A percentile compares a stretch with the other conserved stretches of the same genome.
These are phyloP conservation scores for Copsychus sechellarum DNA, from an alignment of 2,113 vertebrate species.

Conservation along the genomic window DNA sequence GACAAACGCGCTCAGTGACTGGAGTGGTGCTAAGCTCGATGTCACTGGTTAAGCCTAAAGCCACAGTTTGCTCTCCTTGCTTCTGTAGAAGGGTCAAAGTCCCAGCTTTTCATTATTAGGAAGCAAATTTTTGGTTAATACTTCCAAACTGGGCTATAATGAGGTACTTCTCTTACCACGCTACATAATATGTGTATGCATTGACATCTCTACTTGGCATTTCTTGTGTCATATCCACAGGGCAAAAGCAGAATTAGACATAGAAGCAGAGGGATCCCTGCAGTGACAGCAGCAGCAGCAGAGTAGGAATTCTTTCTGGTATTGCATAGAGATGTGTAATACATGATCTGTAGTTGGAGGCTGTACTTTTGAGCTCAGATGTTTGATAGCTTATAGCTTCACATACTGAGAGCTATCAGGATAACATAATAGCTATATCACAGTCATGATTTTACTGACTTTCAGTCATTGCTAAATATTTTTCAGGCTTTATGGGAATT, in stretches of 20 bases:
- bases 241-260: not conserved
- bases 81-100: not conserved
- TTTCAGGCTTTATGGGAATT: not conserved
- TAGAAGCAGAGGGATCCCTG: not conserved
- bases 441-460: not conserved
- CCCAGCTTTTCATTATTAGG: not conserved
- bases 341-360: not conserved
- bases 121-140: not conserved
- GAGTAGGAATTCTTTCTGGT: not conserved
- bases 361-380: not conserved
- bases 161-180: not conserved
- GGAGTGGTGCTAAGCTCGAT: not conserved
- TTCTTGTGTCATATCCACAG: not conserved
- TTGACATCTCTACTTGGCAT: not conserved
- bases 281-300: not conserved
- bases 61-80: not conserved
- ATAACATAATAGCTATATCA: not conserved
- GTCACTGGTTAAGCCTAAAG: not conserved
- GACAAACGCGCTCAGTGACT: not conserved
- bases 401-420: not conserved
- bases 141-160: not conserved
- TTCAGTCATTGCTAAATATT: not conserved
- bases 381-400: not conserved
- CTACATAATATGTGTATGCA: not conserved
- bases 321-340: not conserved